Percentiles rank a stretch among this genome's conserved stretches.
phyloP scores from a whole-genome alignment of 2,113 vertebrate species.

The Jaculus jaculus region DNA sequence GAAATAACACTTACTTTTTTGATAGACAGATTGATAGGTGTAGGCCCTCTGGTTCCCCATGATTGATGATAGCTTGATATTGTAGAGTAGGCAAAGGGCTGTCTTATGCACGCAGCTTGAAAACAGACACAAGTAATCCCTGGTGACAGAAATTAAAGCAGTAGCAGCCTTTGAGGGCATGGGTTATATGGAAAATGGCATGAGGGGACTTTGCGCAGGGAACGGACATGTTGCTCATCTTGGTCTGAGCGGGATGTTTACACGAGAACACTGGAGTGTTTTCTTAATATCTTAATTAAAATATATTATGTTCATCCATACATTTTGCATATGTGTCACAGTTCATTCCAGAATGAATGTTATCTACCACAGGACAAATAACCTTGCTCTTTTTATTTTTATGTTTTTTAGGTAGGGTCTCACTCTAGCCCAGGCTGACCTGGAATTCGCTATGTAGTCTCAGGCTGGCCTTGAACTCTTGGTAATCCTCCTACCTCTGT shows the following conservation, averaged over 20 bases:
- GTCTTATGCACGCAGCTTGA: background rate
- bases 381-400: no score
- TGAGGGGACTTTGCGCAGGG: background rate
- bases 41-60: no score
- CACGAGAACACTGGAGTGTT: background rate
- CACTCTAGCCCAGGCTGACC: no score
- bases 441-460: no score
- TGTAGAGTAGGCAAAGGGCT: background rate
- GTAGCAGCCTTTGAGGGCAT: background rate
- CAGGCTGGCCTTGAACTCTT: no score
- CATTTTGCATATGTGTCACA: background rate
- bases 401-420: no score
- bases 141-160: background rate
- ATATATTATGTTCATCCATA: background rate
- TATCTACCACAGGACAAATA: no score
- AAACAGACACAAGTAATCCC: conserved; percentile 19
- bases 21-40: no score
- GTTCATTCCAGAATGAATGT: background rate
- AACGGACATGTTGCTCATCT: background rate
- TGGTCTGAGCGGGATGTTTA: background rate
- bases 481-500: no score
- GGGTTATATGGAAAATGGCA: background rate
- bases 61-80: no score
- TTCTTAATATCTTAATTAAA: no score
- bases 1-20: no score